Conservation (phyloP, 1,140 invertebrate genomes). For the Ectropis grisescens region DNA sequence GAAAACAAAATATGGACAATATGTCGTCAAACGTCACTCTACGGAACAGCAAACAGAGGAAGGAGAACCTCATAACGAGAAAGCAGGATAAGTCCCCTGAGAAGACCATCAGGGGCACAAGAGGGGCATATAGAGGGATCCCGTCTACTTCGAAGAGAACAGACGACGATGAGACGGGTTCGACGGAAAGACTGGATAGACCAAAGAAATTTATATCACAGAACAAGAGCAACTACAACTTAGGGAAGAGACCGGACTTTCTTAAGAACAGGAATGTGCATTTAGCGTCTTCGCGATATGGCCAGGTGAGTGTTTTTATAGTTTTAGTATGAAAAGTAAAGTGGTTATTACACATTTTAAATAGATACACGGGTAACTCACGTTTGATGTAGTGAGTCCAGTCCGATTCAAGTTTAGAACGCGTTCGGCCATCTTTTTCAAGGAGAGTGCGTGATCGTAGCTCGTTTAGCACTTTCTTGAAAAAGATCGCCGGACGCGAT, state of each 20-base stretch:
- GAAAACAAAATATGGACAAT: conserved; percentile 62
- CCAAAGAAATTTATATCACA: conserved; percentile 62
- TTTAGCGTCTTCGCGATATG: conserved; percentile 59
- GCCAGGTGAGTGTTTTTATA: conserved; percentile 47
- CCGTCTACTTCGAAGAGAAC: conserved; percentile 47
- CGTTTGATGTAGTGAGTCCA: too few relatives aligned
- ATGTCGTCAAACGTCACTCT: conserved; percentile 58
- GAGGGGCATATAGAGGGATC: conserved; percentile 50
- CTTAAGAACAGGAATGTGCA: conserved; percentile 62
- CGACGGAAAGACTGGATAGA: conserved; percentile 58
- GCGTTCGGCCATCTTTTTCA: too few relatives aligned
- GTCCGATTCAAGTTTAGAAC: too few relatives aligned
- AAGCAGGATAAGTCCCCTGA: conserved; percentile 67
- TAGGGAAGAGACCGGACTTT: conserved; percentile 61
- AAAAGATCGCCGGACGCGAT: too few relatives aligned
- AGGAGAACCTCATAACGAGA: conserved; percentile 61
- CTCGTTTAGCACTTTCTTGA: too few relatives aligned
- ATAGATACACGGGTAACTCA: too few relatives aligned
- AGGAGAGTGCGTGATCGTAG: too few relatives aligned
- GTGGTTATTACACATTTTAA: too few relatives aligned
- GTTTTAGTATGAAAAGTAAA: too few relatives aligned
- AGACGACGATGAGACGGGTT: conserved; percentile 49
- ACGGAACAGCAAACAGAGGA: conserved; percentile 56
- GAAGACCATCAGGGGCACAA: conserved; percentile 56
- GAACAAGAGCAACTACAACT: conserved; percentile 51